Evolutionary conservation across 2,888 invertebrate species (phyloP), one percentile per base, ranked within the genome.

Genomic region (Oscheius sp.): DNA sequence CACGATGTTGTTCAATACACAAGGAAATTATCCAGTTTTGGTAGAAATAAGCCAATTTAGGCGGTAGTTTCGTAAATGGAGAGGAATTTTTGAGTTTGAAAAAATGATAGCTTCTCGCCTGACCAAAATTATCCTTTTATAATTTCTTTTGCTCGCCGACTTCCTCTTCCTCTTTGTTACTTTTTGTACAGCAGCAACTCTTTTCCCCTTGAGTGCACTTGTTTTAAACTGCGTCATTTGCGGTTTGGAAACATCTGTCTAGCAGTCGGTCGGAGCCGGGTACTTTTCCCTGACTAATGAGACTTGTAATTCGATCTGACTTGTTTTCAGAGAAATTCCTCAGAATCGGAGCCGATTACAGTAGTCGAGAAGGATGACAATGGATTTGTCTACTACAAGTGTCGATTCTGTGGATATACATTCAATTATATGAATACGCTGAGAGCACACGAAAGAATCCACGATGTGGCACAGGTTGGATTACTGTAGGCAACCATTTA

Each of bases 391-490:
- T 87, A 78, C 76, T 88, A 82, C 78, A 85, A 82, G 27, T 88
- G 88, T 58, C 85, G 88, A 1, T 88, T 88, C 77, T 88, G 88
- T 64, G 88, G 88, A 5, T 79, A 88, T 55, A 87, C 86, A 2
- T 88, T 85, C 79, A 87, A 87, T 68, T 88, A 84, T 76, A 83
- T 88, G 84, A 87, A 85, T 58, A 88, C 88, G 1, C 73, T 88
- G 69, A 79, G 87, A 56, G 88, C 88, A 0, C 88, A 88, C 64
- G 88, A 88, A 68, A 80, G 88, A 56, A 84, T 86, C 27, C 88
- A 88, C 69, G 83, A 84, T 59, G 85, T 88, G 16, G 78, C 79
- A 6, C 80, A 82, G 83, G 87, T 88, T 16, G 23, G 23, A 43
- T 16, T 23, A 16, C 16, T 41, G 45, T n/a, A 61, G 43, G 21